These are phyloP conservation scores for Trididemnum miniatum DNA, from an alignment of 23 tunicate genomes.

Conservation along the genomic window DNA sequence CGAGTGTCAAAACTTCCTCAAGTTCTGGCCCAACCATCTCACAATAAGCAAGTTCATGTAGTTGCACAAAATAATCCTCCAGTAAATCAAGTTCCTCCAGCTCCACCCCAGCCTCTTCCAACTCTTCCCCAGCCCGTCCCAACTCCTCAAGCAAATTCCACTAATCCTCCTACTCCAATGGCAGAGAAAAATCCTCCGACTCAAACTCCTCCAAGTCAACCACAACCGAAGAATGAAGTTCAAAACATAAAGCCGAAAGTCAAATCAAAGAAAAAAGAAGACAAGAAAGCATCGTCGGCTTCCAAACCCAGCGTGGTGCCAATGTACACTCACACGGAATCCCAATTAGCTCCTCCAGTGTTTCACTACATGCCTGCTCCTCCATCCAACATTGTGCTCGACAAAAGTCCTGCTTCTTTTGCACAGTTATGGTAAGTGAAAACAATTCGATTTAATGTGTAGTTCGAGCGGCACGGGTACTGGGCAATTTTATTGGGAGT, in stretches of 20 bases:
- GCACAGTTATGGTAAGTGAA: slow-evolving; percentile 82
- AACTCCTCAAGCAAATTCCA: slow-evolving; percentile 1
- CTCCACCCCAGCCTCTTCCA: background rate
- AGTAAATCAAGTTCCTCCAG: background rate
- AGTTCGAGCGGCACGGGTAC: no score
- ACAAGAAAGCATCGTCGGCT: background rate
- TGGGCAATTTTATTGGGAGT: no score
- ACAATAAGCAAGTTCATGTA: no score
- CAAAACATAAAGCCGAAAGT: background rate
- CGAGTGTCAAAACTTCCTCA: no score
- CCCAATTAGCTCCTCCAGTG: slow-evolving; percentile 70
- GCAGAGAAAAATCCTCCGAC: background rate
- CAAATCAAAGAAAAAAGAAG: background rate
- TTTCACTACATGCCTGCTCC: slow-evolving; percentile 98
- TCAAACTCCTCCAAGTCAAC: background rate
- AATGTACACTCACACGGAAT: slow-evolving; percentile 85
- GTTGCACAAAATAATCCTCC: no score
- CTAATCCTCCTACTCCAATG: background rate
- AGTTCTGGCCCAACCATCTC: no score
- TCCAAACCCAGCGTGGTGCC: slow-evolving; percentile 19
- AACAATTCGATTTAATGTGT: background rate
- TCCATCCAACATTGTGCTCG: slow-evolving; percentile 68
- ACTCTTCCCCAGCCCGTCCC: background rate
- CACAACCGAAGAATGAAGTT: background rate
- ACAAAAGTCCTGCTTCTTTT: slow-evolving; percentile 86